Evolutionary conservation across 2,797 vertebrate species (phyloP).

Genomic region (Pantherophis alleghaniensis): DNA sequence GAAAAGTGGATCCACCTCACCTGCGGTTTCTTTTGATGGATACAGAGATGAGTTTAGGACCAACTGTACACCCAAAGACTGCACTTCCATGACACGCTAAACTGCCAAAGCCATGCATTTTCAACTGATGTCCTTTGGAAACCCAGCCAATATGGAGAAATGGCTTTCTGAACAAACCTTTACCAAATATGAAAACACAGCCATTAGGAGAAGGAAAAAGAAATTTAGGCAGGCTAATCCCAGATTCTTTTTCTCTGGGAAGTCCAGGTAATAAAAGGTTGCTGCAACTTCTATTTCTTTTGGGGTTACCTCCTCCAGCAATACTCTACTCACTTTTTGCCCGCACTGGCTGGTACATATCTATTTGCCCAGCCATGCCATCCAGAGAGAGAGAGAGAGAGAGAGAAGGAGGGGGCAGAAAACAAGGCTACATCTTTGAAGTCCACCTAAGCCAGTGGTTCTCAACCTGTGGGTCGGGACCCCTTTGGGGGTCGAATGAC

Average conservation of each 20-base stretch:
- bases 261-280: not conserved
- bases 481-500: too few relatives aligned
- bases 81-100: not conserved
- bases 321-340: not conserved
- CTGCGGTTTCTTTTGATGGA: not conserved
- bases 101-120: not conserved
- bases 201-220: not conserved
- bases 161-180: not conserved
- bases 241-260: not conserved
- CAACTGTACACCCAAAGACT: not conserved
- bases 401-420: too few relatives aligned
- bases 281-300: not conserved
- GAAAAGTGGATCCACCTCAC: not conserved
- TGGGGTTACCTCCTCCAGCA: not conserved
- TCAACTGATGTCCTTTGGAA: not conserved
- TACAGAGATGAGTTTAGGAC: not conserved
- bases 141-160: not conserved
- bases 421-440: not conserved
- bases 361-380: not conserved
- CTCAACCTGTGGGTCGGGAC: too few relatives aligned
- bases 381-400: not conserved
- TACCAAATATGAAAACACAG: not conserved
- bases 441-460: too few relatives aligned
- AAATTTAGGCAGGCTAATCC: not conserved
- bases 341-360: not conserved